Conservation (phyloP, 1,140 invertebrate genomes). For the Muscidifurax raptorellus region DNA sequence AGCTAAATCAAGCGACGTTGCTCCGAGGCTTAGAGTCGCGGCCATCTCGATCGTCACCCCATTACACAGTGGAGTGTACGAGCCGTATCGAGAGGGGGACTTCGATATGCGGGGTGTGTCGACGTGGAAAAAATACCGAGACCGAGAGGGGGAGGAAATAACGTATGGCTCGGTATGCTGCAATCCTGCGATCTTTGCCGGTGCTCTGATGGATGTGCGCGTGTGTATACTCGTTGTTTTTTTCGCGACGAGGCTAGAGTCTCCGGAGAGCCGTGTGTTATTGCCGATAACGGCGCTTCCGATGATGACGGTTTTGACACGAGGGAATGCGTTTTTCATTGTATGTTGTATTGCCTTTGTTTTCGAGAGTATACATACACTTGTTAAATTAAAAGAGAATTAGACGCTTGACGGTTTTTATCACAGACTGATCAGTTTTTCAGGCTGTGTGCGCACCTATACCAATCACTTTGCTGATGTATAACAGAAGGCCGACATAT, state of each 20-base stretch:
- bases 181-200: background rate
- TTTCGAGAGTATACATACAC: background rate
- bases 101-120: slow-evolving; percentile 33
- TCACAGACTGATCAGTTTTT: no score
- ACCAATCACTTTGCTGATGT: no score
- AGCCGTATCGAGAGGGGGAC: slow-evolving; percentile 43
- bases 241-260: background rate
- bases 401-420: no score
- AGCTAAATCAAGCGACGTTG: slow-evolving; percentile 49
- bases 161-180: background rate
- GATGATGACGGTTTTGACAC: slow-evolving; percentile 33
- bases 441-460: no score
- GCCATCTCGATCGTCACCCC: slow-evolving; percentile 60
- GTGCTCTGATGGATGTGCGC: no score
- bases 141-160: background rate
- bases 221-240: background rate
- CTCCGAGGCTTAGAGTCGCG: slow-evolving; percentile 32
- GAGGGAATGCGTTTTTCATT: slow-evolving; percentile 27
- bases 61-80: slow-evolving; percentile 53
- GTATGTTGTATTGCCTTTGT: slow-evolving; percentile 11
- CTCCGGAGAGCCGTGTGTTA: slow-evolving; percentile 21
- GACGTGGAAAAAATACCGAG: slow-evolving; percentile 17
- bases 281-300: slow-evolving; percentile 30
- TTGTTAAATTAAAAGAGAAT: background rate
- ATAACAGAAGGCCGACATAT: no score